Evolutionary conservation across 2,888 invertebrate species (phyloP), one percentile per base, ranked within the genome.

Genomic region (Tinea semifulvella): DNA sequence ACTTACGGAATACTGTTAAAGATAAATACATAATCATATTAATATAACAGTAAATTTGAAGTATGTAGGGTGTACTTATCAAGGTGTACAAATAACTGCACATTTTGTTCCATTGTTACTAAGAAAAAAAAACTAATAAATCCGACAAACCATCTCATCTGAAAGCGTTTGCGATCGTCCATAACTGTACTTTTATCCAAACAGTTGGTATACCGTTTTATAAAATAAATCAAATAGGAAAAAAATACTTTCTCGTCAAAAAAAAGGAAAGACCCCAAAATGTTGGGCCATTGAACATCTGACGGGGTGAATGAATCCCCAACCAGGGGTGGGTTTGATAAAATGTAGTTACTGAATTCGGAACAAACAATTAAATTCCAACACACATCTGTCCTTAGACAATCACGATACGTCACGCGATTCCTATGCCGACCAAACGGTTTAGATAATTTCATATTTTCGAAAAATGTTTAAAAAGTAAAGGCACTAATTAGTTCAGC

Each of bases 371-470:
- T 75, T 76, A 79, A 75, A 80, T 80, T 75, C 79, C 79, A 68
- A 64, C 73, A 79, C 75, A 77, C 79, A 80, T 77, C 79, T 80
- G 79, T 79, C 76, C 70, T 75, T 75, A 77, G 76, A 75, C 79
- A 80, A 80, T 79, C 79, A 80, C 79, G 76, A 79, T 77, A 76
- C 68, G 75, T 65, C 79, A 80, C 77, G 79, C 79, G 75, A 80
- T 69, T 72, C 65, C 44, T 49, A 50, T 43, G 39, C 11, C 20
- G 50, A 45, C 4, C 16, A 1, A 46, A n/a, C 14, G 11, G 50
- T 60, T 55, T 76, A 74, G 69, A 67, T 69, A 64, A 61, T 65
- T 56, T 5, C 4, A 3, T 11, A 3, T 31, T 31, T n/a, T n/a
- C n/a, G n/a, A n/a, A n/a, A n/a, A n/a, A n/a, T n/a, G n/a, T n/a